phyloP scores from a whole-genome alignment of 2,797 vertebrate species.

The Eurystomus glaucurus region DNA sequence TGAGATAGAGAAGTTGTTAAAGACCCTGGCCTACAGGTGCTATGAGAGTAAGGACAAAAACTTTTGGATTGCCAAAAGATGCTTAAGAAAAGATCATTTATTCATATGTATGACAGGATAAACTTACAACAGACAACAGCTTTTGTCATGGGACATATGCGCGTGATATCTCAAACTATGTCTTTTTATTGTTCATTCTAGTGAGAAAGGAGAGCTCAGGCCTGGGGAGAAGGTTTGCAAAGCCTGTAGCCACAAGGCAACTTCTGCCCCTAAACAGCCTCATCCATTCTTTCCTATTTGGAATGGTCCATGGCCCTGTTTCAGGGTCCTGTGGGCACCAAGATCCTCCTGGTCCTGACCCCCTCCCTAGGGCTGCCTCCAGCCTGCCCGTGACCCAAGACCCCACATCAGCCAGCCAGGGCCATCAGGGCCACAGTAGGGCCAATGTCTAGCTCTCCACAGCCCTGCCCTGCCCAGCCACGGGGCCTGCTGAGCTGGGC shows the following conservation, averaged over 20 bases:
- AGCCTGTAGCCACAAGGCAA: background rate
- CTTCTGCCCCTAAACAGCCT: background rate
- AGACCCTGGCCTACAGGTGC: background rate
- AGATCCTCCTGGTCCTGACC: no score
- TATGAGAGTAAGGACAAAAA: background rate
- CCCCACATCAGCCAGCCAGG: background rate
- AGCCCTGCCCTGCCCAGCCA: background rate
- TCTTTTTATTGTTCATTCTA: background rate
- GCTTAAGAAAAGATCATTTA: background rate
- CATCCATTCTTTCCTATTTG: background rate
- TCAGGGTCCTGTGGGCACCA: background rate
- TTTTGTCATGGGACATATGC: background rate
- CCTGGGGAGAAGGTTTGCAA: background rate
- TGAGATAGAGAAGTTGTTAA: no score
- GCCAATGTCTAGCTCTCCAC: rapidly evolving
- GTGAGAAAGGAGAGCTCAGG: background rate
- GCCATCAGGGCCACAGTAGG: rapidly evolving
- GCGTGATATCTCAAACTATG: background rate
- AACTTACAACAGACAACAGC: background rate
- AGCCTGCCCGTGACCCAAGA: rapidly evolving
- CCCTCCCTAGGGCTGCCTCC: no score
- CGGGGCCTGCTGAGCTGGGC: rapidly evolving
- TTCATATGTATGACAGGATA: background rate
- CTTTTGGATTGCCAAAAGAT: background rate
- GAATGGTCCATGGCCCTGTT: background rate